Percentiles rank a stretch among this genome's conserved stretches.
These are phyloP conservation scores for Xenopus tropicalis DNA, from an alignment of 2,113 vertebrate species.

Conservation along the genomic window DNA sequence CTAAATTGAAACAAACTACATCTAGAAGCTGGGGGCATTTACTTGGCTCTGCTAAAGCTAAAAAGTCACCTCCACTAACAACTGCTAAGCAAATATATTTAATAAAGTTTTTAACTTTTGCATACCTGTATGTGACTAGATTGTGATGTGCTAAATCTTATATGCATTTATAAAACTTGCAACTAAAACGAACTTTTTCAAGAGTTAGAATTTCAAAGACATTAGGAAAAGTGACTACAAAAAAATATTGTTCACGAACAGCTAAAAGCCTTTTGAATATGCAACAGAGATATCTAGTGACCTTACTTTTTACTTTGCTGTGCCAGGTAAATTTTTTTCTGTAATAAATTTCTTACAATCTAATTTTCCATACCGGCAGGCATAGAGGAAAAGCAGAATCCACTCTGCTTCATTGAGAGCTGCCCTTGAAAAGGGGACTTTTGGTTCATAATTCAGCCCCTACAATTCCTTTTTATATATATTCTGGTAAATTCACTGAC, in stretches of 20 bases:
- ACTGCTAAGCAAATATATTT: too few species aligned
- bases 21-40: too few species aligned
- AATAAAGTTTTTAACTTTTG: too few species aligned
- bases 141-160: background rate
- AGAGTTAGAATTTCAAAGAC: conserved; percentile 29
- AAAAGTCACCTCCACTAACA: too few species aligned
- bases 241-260: conserved; percentile 39
- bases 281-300: conserved; percentile 44
- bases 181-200: conserved; percentile 19
- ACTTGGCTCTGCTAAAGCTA: too few species aligned
- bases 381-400: conserved; percentile 37
- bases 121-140: too few species aligned
- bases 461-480: conserved; percentile 37
- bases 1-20: too few species aligned
- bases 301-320: conserved; percentile 46
- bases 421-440: conserved; percentile 41
- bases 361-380: conserved; percentile 45
- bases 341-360: conserved; percentile 45
- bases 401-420: conserved; percentile 34
- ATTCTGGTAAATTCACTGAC: conserved; percentile 37
- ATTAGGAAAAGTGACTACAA: conserved; percentile 35
- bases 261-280: conserved; percentile 44
- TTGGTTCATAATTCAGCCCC: conserved; percentile 43
- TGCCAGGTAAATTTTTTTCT: conserved; percentile 43
- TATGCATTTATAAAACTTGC: conserved; percentile 4